Conservation (phyloP, 2,113 vertebrate species). For the Glareola pratincola region DNA sequence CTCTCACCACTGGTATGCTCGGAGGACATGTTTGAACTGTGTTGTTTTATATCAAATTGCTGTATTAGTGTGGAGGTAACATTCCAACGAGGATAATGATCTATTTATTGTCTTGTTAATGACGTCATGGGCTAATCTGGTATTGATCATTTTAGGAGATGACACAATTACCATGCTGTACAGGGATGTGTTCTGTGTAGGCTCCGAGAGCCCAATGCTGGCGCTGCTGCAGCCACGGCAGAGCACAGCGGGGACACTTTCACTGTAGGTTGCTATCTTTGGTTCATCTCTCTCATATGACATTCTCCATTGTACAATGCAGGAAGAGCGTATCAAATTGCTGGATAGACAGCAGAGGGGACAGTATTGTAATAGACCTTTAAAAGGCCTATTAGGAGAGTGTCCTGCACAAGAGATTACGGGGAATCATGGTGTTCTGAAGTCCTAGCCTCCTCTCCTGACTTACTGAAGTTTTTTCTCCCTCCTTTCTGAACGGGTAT, state of each 20-base stretch:
- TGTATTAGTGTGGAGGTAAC: neutral
- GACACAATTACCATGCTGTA: neutral
- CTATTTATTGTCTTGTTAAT: neutral
- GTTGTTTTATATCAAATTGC: neutral
- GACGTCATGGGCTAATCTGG: neutral
- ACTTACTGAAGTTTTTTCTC: neutral
- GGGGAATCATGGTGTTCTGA: neutral
- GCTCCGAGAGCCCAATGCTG: neutral
- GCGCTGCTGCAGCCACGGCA: neutral
- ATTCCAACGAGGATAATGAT: neutral
- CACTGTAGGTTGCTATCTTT: neutral
- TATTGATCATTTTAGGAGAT: neutral
- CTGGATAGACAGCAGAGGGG: neutral
- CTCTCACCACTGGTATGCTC: neutral
- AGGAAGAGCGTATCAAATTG: neutral
- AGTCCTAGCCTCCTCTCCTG: neutral
- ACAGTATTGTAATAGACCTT: neutral
- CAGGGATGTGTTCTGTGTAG: neutral
- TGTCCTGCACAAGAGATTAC: neutral
- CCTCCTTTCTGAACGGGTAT: neutral
- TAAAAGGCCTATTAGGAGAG: neutral
- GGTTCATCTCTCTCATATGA: neutral
- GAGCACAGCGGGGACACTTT: fast-evolving
- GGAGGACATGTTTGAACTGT: fast-evolving
- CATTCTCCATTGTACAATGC: neutral